Evolutionary conservation across 2,888 invertebrate species (phyloP), one percentile per base, ranked within the genome.

Genomic region (Drosophila anceps): DNA sequence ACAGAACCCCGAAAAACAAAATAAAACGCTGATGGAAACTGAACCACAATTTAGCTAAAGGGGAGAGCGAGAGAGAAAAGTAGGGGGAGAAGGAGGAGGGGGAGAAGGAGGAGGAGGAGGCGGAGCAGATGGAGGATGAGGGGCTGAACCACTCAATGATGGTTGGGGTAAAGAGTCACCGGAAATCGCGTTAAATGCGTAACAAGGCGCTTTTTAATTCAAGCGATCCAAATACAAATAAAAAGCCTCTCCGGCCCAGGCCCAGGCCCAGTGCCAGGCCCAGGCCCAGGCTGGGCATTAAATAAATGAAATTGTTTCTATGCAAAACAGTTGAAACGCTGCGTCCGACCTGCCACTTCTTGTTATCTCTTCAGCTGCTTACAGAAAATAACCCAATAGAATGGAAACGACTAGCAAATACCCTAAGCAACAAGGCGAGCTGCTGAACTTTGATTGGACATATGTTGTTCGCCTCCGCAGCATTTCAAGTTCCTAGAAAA

Each of bases 121-220:
- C n/a, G n/a, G n/a, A n/a, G n/a, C n/a, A n/a, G 24, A 24, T 24
- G 24, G 8, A 15, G 15, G 31, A 7, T 33, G 29, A 27, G 18
- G n/a, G 35, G 15, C 1, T 24, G 50, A 20, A 46, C 51, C 29
- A 39, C 46, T 35, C 37, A 54, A 39, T 39, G 39, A 24, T 33
- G 54, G 43, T 57, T 53, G 58, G 44, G 39, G 57, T n/a, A 39
- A 27, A 59, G 44, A 63, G 64, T 58, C 76, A 72, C 84, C 88
- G 84, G 90, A 84, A 88, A 84, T 74, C 63, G 71, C 68, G 79
- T 89, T 89, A 89, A 89, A 89, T 89, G 90, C 90, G 90, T 84
- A 84, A 84, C 90, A 84, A 78, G 85, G 88, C 84, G 84, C 84
- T 84, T 84, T 84, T 84, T 76, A 88, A 84, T 84, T 90, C 74